Base-by-base conservation (phyloP, 2,113 vertebrate genomes). In the Eclectus roratus region DNA sequence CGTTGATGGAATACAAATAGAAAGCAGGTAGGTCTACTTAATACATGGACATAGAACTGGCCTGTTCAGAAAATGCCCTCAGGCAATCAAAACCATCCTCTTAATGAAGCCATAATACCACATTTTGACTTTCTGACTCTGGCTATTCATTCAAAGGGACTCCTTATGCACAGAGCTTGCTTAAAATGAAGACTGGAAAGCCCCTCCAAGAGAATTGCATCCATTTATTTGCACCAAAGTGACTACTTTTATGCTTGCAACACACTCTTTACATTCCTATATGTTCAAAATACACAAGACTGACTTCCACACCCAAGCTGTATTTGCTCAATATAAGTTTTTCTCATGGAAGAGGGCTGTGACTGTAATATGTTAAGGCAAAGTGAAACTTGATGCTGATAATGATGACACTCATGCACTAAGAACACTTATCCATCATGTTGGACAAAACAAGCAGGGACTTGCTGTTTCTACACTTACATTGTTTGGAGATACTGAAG, bases 41-140 rank as follows among this genome's bases (percentile, higher is more conserved):
- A 80, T 41, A 77, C 29, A 49, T 13, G 9, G 58, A 28, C 17
- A 28, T 78, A 47, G 61, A 87, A 71, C 31, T 50, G 49, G 7
- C 28, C 31, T 56, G 20, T 33, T 76, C 53, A 33, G 56, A 88
- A 94, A 91, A 91, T 72, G 93, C 11, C 61, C 29, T 66, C 19
- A 76, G 52, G 14, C 37, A 70, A 61, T 44, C 16, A 76, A 49
- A 87, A 68, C 0, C 28, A 60, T 41, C 6, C 25, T 33, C 37
- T 74, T 94, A 96, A 92, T 56, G 60, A 85, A 89, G 78, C 56
- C 50, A 29, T 82, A 85, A 56, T 44, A 77, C 19, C 8, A 10
- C 29, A 79, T 84, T 96, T 96, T 92, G 76, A 64, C 93, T 96
- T 94, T 94, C 66, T 18, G 20, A 72, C 44, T 91, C 29, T 58